A percentile compares a stretch with the other conserved stretches of the same genome.
These are phyloP conservation scores for Stegodyphus mimosarum DNA, from an alignment of 1,140 invertebrate genomes.

Conservation along the genomic window DNA sequence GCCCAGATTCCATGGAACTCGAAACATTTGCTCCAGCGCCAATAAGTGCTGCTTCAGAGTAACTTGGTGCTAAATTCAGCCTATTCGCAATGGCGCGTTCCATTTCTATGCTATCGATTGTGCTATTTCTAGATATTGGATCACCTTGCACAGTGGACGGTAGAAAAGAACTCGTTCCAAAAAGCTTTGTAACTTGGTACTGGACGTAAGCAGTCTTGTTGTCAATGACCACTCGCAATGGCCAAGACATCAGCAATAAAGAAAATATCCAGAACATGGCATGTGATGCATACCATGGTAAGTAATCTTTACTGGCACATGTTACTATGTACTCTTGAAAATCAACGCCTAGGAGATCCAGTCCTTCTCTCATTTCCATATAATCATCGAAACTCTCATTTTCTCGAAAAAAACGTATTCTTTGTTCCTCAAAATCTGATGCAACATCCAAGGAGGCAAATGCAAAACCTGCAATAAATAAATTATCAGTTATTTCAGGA, in stretches of 20 bases:
- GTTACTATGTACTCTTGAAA: slow-evolving; percentile 79
- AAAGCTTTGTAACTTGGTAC: slow-evolving; percentile 75
- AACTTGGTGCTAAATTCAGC: slow-evolving; percentile 75
- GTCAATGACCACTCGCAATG: slow-evolving; percentile 82
- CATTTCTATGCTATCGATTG: slow-evolving; percentile 73
- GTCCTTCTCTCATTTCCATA: slow-evolving; percentile 88
- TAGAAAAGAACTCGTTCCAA: slow-evolving; percentile 71
- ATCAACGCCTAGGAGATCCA: slow-evolving; percentile 80
- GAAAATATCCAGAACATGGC: slow-evolving; percentile 80
- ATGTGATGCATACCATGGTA: slow-evolving; percentile 71
- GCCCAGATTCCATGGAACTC: slow-evolving; percentile 13
- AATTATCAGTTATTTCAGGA: neutral
- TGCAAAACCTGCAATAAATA: slow-evolving; percentile 56
- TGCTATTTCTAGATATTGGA: slow-evolving; percentile 71
- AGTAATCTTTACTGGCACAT: slow-evolving; percentile 75
- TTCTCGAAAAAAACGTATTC: slow-evolving; percentile 81
- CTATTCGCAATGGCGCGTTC: slow-evolving; percentile 77
- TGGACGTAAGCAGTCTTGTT: slow-evolving; percentile 87
- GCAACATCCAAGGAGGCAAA: slow-evolving; percentile 63
- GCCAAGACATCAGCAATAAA: slow-evolving; percentile 85
- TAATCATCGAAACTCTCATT: slow-evolving; percentile 87
- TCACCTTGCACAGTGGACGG: slow-evolving; percentile 66
- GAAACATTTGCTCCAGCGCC: neutral
- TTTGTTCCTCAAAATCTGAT: slow-evolving; percentile 83
- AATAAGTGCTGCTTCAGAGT: slow-evolving; percentile 75